These are phyloP conservation scores for Zaprionus ornatus DNA, from an alignment of 1,140 invertebrate species.

Conservation along the genomic window DNA sequence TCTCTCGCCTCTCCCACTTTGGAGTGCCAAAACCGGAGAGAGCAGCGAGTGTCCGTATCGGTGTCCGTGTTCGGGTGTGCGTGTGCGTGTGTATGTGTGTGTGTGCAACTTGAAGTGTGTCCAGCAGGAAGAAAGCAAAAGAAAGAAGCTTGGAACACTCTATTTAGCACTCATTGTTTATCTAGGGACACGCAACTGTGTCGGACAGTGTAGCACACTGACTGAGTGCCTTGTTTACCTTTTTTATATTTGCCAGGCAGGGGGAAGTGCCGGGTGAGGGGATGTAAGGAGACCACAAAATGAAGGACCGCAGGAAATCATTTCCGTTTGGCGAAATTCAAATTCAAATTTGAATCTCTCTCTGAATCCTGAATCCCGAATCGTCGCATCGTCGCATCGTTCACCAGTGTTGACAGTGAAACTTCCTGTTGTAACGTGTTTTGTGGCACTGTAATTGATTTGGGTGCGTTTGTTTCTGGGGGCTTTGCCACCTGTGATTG, in stretches of 20 bases:
- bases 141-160: conserved; percentile 18
- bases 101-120: conserved; percentile 7
- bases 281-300: not conserved
- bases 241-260: conserved; percentile 23
- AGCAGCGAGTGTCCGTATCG: not conserved
- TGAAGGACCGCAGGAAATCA: conserved; percentile 40
- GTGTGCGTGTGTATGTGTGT: conserved; percentile 28
- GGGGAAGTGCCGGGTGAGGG: not conserved
- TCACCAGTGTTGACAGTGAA: conserved; percentile 52
- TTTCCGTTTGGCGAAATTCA: conserved; percentile 67
- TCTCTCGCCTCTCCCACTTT: conserved; percentile 48
- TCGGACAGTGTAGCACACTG: conserved; percentile 31
- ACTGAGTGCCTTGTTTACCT: conserved; percentile 44
- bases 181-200: conserved; percentile 13
- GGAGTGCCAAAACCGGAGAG: conserved; percentile 43
- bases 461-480: conserved; percentile 47
- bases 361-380: not conserved
- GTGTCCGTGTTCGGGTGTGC: conserved; percentile 43
- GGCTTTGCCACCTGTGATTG: conserved; percentile 60
- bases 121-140: not conserved
- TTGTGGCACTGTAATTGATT: conserved; percentile 66
- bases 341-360: conserved; percentile 10
- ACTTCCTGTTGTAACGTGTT: conserved; percentile 54
- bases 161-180: conserved; percentile 40
- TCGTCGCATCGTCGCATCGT: not conserved